Evolutionary conservation across 2,888 invertebrate species (phyloP), one percentile per base, ranked within the genome.

Genomic region (Drosophila recens): DNA sequence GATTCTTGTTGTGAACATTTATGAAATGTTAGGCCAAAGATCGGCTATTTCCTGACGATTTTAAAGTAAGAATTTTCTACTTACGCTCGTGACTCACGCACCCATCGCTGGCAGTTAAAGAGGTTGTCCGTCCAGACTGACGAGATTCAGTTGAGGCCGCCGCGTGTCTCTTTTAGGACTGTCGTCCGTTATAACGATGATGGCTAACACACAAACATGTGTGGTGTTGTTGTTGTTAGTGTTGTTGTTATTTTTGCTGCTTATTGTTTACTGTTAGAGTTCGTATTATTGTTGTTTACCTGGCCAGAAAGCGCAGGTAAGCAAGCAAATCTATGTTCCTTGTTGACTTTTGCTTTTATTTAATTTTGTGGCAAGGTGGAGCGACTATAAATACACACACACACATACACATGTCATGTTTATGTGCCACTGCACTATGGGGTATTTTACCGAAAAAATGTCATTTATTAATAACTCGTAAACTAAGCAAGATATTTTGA

Each of bases 311-410:
- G 65, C 71, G 67, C 71, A 71, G 79, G 82, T 75, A 78, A 75
- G 82, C 75, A 79, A 82, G 88, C 86, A 85, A 85, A 85, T 85
- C 84, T 89, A 87, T 85, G 84, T 82, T 89, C 88, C 86, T 85
- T 87, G 84, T 85, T 85, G 84, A 85, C 84, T 85, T 85, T 85
- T 87, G 84, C 84, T 85, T 85, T 89, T 85, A 85, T 85, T 85
- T 85, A 85, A 85, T 85, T 85, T 85, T 85, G 84, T 85, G 90
- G 84, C 82, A 87, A 86, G 90, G 80, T 65, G 66, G 63, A 70
- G 66, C 69, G 34, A 57, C 76, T 85, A 89, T 85, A 85, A 85
- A 89, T 85, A 89, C 82, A 87, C 52, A 40, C 30, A 30, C 34
- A 86, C 78, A 83, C 1, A 17, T 17, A 30, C 34, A 86, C 89